Conservation (phyloP, 37 sponge, comb jelly and placozoan genomes). For the Oopsacas minuta region DNA sequence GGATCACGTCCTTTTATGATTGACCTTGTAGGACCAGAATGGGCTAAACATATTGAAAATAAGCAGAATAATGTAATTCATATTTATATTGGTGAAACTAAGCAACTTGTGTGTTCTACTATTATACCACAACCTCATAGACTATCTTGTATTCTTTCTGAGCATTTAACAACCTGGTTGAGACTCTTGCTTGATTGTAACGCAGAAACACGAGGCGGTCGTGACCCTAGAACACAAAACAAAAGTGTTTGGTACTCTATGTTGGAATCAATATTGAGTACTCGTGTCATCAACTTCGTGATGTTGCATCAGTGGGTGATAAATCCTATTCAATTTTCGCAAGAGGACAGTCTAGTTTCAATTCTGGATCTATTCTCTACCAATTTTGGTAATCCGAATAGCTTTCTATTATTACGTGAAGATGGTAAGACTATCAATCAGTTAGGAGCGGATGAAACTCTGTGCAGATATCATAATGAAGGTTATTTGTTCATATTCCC, state of each 20-base stretch:
- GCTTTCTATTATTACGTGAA: neutral
- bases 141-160: neutral
- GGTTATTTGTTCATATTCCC: neutral
- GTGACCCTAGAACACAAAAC: neutral
- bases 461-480: neutral
- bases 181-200: neutral
- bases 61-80: neutral
- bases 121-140: neutral
- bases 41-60: neutral
- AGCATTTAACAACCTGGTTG: neutral
- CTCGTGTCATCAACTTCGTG: neutral
- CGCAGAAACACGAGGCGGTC: neutral
- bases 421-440: neutral
- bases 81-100: neutral
- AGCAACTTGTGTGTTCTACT: neutral
- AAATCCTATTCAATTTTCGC: neutral
- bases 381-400: neutral
- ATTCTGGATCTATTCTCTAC: neutral
- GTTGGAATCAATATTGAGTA: neutral
- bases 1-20: conserved; percentile 7
- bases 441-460: neutral
- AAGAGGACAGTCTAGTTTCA: neutral
- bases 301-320: neutral
- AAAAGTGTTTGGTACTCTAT: neutral
- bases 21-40: neutral